Conservation (phyloP, 2,113 vertebrate genomes). For the Hiodon tergisus region DNA sequence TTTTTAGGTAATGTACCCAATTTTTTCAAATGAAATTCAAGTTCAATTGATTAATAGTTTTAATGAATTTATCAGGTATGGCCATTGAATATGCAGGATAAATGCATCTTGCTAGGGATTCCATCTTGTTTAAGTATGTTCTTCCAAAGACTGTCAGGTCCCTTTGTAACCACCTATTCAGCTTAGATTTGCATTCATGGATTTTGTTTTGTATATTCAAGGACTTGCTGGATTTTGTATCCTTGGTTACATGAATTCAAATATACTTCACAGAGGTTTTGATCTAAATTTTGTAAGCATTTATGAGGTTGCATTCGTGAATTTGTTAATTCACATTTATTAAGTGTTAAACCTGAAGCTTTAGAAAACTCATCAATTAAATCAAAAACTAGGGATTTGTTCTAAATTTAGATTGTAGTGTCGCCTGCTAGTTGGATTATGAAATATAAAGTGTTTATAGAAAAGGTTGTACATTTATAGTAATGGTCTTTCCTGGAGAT, state of each 20-base stretch:
- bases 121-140: not conserved
- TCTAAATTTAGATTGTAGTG: too few relatives aligned
- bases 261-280: not conserved
- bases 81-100: too few relatives aligned
- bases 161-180: too few relatives aligned
- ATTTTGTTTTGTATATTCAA: constrained; percentile 7
- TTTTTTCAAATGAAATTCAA: constrained; percentile 1
- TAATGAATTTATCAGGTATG: constrained; percentile 4
- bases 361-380: too few relatives aligned
- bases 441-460: too few relatives aligned
- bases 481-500: too few relatives aligned
- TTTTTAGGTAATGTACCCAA: not conserved
- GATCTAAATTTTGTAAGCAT: not conserved
- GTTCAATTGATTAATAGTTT: not conserved
- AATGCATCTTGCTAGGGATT: not conserved
- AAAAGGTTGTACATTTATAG: too few relatives aligned
- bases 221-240: not conserved
- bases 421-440: too few relatives aligned
- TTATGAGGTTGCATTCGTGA: not conserved
- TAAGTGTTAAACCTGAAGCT: not conserved
- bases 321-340: not conserved
- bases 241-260: not conserved
- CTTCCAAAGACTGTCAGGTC: not conserved
- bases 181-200: not conserved
- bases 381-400: too few relatives aligned